Evolutionary conservation across 2,113 vertebrate species (phyloP).

Genomic region (Illadopsis cleaveri): DNA sequence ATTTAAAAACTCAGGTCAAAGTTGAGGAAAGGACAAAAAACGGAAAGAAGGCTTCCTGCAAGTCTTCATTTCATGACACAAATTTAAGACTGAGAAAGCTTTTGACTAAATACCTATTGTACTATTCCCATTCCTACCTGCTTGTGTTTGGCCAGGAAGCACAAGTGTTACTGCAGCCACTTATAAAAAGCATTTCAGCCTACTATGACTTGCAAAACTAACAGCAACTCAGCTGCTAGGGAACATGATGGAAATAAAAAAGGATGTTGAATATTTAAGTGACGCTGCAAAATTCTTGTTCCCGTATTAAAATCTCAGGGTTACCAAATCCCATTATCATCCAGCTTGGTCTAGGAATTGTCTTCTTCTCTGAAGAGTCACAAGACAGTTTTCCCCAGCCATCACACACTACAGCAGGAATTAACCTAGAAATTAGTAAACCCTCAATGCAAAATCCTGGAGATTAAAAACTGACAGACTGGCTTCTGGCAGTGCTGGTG

Average conservation of each 20-base stretch:
- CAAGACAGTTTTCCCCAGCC: not conserved
- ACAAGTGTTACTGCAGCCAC: not conserved
- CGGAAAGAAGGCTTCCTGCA: not conserved
- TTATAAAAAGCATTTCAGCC: not conserved
- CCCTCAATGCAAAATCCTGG: not conserved
- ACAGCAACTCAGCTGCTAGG: not conserved
- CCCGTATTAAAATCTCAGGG: not conserved
- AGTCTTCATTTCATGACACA: not conserved
- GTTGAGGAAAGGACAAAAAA: not conserved
- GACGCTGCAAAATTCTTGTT: not conserved
- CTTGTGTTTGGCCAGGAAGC: not conserved
- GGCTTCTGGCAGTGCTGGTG: not conserved
- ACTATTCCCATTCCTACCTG: not conserved
- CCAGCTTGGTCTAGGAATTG: not conserved
- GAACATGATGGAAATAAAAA: not conserved
- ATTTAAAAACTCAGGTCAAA: not conserved
- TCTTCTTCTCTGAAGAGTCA: not conserved
- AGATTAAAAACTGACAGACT: not conserved
- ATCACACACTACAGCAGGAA: not conserved
- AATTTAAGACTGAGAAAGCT: not conserved
- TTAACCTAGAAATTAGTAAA: not conserved
- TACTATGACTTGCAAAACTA: conserved; percentile 42
- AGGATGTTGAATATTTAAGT: not conserved
- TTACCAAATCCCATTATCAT: not conserved
- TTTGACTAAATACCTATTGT: not conserved